Base-by-base conservation (phyloP, 92 coral and sea anemone genomes). In the Virgularia gustaviana region DNA sequence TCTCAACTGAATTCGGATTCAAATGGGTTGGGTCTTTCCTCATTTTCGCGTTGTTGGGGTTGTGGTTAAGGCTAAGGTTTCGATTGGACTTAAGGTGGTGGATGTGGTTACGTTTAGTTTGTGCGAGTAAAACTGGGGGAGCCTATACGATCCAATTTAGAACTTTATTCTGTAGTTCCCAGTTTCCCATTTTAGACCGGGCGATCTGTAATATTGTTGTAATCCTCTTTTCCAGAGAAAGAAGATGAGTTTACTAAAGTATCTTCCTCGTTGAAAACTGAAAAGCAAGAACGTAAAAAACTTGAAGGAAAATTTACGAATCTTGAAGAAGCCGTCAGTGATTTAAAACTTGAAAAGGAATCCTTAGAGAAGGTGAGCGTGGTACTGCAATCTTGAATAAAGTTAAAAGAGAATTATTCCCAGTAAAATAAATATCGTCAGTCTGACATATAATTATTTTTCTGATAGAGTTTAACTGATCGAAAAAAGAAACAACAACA, bases 261-360 rank as follows among this genome's bases (percentile, higher is more conserved):
- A 28, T 89, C 88, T 22, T 85, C 85, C 37, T 81, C 80, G 45
- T 45, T 92, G 49, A 92, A 87, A 43, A 96, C 89, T 57, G 96
- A 83, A 52, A 91, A 88, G 37, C 96, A 92, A 70, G 83, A 89
- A 32, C 86, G 96, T 49, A 92, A 92, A 79, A 77, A 89, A 56
- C 62, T 85, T 9, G 98, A 89, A 65, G 90, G 94, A 76, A 86
- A 85, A 44, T 63, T 86, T 38, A 88, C 88, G 19, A 87, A 85
- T 57, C 63, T 92, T 44, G 98, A 92, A 28, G 98, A 92, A 32
- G 92, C 87, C 63, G 75, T 92, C 54, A 73, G 87, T 28, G 98
- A 92, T 47, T 54, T 92, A n/a, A 77, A 76, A 63, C 92, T 89
- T 35, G 98, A 89, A 57, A 92, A 92, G 56, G 96, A 92, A 39